Percentiles rank a stretch among this genome's conserved stretches.
Conservation (phyloP, 2,113 vertebrate species). For the Furnarius figulus region DNA sequence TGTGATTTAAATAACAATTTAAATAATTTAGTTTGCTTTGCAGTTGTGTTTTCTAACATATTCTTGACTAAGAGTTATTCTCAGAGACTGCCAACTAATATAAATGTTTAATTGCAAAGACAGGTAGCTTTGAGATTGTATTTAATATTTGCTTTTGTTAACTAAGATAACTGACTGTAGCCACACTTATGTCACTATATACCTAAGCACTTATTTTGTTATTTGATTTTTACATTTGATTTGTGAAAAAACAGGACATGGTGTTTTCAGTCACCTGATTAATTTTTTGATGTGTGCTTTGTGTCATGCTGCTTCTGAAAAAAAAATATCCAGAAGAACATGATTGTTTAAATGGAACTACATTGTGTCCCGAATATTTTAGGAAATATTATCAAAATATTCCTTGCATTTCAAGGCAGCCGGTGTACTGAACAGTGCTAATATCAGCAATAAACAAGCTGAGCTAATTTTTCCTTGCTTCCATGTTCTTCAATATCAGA, state of each 20-base stretch:
- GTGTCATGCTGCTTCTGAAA: neutral
- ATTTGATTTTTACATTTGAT: neutral
- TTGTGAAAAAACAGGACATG: neutral
- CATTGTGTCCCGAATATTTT: neutral
- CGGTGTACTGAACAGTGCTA: neutral
- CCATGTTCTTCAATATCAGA: neutral
- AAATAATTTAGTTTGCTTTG: neutral
- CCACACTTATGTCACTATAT: neutral
- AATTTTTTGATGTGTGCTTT: neutral
- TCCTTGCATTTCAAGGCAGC: neutral
- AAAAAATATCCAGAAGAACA: neutral
- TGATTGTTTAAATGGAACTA: neutral
- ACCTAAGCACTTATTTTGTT: neutral
- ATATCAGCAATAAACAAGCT: neutral
- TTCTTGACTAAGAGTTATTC: neutral
- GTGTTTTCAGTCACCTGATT: neutral
- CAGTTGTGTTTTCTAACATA: neutral
- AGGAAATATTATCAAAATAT: neutral
- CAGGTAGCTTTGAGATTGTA: neutral
- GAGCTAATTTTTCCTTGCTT: neutral
- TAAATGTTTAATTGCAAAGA: neutral
- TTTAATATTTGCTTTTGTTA: neutral
- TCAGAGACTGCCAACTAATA: neutral
- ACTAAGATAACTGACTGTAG: neutral
- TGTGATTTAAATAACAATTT: slow-evolving; percentile 15